Evolutionary conservation across 1,140 invertebrate species (phyloP).

Genomic region (Diorhabda carinulata): DNA sequence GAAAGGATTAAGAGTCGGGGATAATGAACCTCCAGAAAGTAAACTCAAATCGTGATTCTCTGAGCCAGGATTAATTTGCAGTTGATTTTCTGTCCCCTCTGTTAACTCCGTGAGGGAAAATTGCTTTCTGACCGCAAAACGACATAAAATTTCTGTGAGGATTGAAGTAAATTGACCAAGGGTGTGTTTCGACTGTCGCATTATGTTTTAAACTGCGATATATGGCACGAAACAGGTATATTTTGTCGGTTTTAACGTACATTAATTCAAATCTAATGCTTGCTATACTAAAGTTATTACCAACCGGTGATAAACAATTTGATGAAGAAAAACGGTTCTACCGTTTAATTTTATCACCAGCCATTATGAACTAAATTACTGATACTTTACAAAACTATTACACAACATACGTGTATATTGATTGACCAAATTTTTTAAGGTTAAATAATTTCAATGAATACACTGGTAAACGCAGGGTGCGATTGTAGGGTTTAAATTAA

Average conservation of each 20-base stretch:
- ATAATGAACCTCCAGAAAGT: conserved; percentile 1
- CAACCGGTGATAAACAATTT: background rate
- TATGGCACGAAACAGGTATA: background rate
- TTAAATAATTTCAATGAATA: too few species aligned
- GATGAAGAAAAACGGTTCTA: too few species aligned
- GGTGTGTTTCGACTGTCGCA: background rate
- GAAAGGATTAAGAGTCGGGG: background rate
- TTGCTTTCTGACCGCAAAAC: background rate
- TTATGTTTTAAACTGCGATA: conserved; percentile 2
- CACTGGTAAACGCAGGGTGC: too few species aligned
- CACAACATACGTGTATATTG: too few species aligned
- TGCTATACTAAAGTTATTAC: background rate
- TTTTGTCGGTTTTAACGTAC: background rate
- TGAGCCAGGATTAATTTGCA: background rate
- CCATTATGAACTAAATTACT: too few species aligned
- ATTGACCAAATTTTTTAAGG: too few species aligned
- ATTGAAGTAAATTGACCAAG: conserved; percentile 1
- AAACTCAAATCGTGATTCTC: background rate
- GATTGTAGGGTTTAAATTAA: too few species aligned
- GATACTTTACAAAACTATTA: too few species aligned
- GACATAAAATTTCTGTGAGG: conserved; percentile 1
- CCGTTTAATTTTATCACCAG: too few species aligned
- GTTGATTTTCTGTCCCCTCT: background rate
- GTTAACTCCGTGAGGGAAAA: background rate
- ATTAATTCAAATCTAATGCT: background rate